Evolutionary conservation across 2,888 invertebrate genomes (phyloP).

Genomic region (Liposcelis brunnea): DNA sequence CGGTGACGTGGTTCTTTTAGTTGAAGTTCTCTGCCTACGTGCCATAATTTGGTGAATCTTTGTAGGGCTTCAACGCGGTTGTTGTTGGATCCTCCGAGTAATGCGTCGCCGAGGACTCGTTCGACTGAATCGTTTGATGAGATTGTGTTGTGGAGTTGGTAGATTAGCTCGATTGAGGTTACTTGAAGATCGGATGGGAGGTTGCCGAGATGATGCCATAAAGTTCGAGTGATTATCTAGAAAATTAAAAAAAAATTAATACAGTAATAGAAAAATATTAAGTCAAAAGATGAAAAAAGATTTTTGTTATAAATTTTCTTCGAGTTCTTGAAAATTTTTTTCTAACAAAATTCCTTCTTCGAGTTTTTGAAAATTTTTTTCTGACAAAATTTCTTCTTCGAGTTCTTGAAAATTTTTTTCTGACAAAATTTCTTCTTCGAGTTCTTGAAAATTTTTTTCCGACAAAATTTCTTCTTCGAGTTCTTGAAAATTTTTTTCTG

Average conservation of each 20-base stretch:
- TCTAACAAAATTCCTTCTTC: too few species aligned
- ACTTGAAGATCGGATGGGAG: conserved; percentile 37
- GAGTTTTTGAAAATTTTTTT: too few species aligned
- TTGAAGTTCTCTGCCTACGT: conserved; percentile 46
- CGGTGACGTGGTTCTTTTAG: neutral
- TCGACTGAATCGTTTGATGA: conserved; percentile 45
- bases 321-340: too few species aligned
- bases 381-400: too few species aligned
- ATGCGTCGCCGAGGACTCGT: conserved; percentile 25
- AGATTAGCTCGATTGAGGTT: conserved; percentile 48
- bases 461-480: too few species aligned
- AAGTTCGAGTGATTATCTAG: conserved; percentile 44
- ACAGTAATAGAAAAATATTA: conserved; percentile 1
- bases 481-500: too few species aligned
- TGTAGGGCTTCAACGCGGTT: conserved; percentile 39
- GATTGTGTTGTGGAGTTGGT: conserved; percentile 57
- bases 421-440: too few species aligned
- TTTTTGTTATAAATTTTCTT: too few species aligned
- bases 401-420: too few species aligned
- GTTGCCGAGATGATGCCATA: conserved; percentile 53
- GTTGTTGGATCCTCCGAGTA: conserved; percentile 13
- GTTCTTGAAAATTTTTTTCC: too few species aligned
- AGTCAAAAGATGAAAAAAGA: conserved; percentile 7
- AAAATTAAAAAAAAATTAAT: conserved; percentile 16
- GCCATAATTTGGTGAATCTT: conserved; percentile 54